Conservation (phyloP, 2,113 vertebrate genomes). For the Tachuris rubrigastra region DNA sequence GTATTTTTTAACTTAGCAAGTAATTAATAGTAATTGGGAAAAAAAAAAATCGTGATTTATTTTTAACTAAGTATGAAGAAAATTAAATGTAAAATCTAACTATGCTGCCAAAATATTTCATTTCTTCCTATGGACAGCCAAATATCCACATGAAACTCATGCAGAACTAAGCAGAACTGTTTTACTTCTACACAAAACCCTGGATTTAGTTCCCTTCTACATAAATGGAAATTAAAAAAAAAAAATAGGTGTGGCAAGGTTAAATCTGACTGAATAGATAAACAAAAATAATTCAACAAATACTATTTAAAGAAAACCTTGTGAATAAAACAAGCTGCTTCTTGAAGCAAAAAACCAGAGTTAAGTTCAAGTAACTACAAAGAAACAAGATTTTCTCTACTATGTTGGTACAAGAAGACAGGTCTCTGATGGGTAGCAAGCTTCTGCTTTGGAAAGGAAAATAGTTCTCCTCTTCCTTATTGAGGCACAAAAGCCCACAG, state of each 20-base stretch:
- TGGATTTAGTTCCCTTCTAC: background rate
- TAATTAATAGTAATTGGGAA: background rate
- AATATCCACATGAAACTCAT: background rate
- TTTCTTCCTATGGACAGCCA: background rate
- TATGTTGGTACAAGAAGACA: background rate
- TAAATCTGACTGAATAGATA: background rate
- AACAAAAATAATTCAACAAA: background rate
- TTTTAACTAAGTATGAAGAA: background rate
- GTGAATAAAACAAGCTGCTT: background rate
- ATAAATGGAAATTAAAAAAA: background rate
- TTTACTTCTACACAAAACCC: background rate
- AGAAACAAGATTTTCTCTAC: background rate
- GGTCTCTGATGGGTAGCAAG: background rate
- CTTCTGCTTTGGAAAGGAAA: background rate
- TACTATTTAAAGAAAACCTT: background rate
- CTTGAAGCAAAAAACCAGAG: background rate
- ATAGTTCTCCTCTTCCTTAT: background rate
- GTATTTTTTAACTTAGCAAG: background rate
- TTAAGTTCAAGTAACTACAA: background rate
- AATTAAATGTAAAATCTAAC: background rate
- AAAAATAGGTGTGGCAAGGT: background rate
- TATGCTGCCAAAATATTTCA: background rate
- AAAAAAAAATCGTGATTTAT: background rate
- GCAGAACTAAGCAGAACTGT: background rate
- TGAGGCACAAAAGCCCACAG: background rate